Conservation (phyloP, 2,888 invertebrate species). For the Lasioglossum vierecki region DNA sequence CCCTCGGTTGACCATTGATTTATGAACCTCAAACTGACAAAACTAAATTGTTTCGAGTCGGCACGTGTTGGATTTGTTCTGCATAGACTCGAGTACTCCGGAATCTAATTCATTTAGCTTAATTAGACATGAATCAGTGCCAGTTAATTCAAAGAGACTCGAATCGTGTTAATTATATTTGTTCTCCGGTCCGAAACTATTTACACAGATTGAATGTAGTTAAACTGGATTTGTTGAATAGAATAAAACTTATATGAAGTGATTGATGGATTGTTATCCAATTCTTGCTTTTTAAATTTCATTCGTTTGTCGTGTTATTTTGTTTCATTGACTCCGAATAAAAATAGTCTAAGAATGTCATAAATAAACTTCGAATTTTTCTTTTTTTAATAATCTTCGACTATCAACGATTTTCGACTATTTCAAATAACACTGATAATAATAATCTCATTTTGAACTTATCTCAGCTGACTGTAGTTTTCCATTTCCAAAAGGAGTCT, state of each 20-base stretch:
- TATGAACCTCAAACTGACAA: not conserved
- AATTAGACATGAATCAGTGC: not conserved
- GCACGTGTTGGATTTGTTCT: not conserved
- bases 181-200: not conserved
- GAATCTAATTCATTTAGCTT: not conserved
- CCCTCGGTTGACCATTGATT: conserved; percentile 15
- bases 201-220: not conserved
- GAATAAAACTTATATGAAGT: not conserved
- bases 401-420: no score
- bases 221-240: not conserved
- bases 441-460: no score
- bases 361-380: no score
- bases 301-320: no score
- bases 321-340: no score
- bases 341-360: no score
- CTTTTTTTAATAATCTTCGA: no score
- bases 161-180: not conserved
- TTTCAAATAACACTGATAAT: no score
- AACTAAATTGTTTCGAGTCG: not conserved
- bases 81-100: not conserved
- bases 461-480: no score
- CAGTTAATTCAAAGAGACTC: not conserved
- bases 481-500: no score
- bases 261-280: no score
- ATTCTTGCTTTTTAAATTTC: no score